Evolutionary conservation across 1,140 invertebrate species (phyloP).

Genomic region (Coenobita brevimanus): DNA sequence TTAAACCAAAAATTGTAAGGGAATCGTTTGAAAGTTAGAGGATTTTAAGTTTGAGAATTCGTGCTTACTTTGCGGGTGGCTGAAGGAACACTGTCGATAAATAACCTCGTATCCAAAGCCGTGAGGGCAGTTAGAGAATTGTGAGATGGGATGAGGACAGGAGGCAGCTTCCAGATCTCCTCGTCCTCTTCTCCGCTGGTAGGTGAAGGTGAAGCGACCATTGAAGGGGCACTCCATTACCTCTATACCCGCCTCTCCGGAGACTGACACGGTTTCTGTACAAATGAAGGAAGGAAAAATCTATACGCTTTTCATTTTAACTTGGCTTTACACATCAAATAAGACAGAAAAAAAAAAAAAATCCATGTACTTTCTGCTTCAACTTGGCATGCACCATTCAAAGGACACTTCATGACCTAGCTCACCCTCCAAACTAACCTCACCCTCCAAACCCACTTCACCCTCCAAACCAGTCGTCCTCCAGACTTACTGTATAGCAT

Average conservation of each 20-base stretch:
- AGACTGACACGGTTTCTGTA: constrained; percentile 45
- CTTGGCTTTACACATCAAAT: too few relatives aligned
- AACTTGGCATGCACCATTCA: too few relatives aligned
- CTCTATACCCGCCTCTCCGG: constrained; percentile 50
- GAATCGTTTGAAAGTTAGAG: background rate
- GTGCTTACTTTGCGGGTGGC: constrained; percentile 3
- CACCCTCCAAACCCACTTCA: too few relatives aligned
- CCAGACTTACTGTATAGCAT: too few relatives aligned
- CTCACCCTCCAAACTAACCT: too few relatives aligned
- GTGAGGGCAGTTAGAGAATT: constrained; percentile 79
- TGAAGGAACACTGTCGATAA: constrained; percentile 78
- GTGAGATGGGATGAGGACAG: constrained; percentile 77
- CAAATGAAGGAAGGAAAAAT: too few relatives aligned
- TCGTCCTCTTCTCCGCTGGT: constrained; percentile 75
- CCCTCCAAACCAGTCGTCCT: too few relatives aligned
- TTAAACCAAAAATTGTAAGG: constrained; percentile 52
- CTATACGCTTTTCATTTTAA: too few relatives aligned
- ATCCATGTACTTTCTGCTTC: too few relatives aligned
- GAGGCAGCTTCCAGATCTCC: constrained; percentile 72
- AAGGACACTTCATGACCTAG: too few relatives aligned
- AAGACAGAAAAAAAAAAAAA: too few relatives aligned
- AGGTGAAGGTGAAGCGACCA: constrained; percentile 80
- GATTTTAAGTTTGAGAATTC: background rate
- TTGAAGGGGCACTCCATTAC: constrained; percentile 81
- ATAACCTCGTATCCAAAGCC: constrained; percentile 78